A percentile compares a stretch with the other conserved stretches of the same genome.
Conservation (phyloP, 2,797 vertebrate species). For the Pipistrellus pipistrellus region DNA sequence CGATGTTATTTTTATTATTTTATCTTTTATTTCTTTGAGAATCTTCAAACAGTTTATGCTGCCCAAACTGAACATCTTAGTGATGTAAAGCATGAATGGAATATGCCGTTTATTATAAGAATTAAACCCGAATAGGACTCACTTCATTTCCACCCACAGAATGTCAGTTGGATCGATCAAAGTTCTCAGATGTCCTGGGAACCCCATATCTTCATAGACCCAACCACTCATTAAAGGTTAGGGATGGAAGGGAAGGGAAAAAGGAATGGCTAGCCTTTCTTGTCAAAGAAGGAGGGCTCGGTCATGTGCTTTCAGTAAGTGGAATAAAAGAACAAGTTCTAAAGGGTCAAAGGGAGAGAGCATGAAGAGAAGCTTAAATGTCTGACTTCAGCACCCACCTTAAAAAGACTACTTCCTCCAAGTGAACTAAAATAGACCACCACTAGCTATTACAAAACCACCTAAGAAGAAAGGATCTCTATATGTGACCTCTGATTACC, state of each 20-base stretch:
- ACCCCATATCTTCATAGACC: slow-evolving; percentile 48
- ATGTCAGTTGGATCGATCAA: slow-evolving; percentile 57
- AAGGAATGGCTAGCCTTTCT: slow-evolving; percentile 55
- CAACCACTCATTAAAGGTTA: slow-evolving; percentile 74
- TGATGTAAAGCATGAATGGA: slow-evolving; percentile 13
- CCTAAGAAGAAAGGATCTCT: slow-evolving; percentile 66
- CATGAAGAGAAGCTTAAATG: slow-evolving; percentile 57
- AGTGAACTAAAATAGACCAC: slow-evolving; percentile 59
- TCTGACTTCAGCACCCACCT: slow-evolving; percentile 59
- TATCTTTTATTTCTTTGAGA: slow-evolving; percentile 56
- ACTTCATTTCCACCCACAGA: slow-evolving; percentile 11
- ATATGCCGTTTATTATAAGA: slow-evolving; percentile 34
- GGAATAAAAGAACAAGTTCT: slow-evolving; percentile 68
- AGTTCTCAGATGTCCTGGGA: slow-evolving; percentile 62
- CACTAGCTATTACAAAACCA: slow-evolving; percentile 55
- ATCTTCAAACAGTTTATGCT: slow-evolving; percentile 24
- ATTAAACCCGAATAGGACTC: slow-evolving; percentile 43
- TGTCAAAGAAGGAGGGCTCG: slow-evolving; percentile 60
- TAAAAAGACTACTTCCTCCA: slow-evolving; percentile 69
- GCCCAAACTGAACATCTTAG: background rate
- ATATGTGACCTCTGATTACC: slow-evolving; percentile 79
- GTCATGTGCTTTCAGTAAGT: slow-evolving; percentile 38
- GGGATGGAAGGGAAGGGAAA: background rate
- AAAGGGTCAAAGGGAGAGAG: slow-evolving; percentile 54
- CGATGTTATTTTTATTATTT: slow-evolving; percentile 9